Evolutionary conservation across 1,140 invertebrate species (phyloP), one percentile per base, ranked within the genome.

Genomic region (Aphelinus atriplicis): DNA sequence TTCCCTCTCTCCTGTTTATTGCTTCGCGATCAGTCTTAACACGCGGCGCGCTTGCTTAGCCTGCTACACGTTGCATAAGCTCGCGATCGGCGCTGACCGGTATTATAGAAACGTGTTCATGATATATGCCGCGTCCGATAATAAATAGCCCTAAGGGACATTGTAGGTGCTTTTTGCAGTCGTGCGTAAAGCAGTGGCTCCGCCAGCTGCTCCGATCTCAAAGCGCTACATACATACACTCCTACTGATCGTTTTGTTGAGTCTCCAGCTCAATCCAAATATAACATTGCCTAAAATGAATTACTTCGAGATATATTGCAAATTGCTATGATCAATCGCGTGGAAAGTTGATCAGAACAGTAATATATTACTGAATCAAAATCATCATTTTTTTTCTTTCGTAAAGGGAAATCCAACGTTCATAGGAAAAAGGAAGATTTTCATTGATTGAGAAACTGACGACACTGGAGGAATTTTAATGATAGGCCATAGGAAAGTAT

Each of bases 91-190:
- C 2, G 4, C 42, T 51, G 65, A 72, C 71, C 62, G 62, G 62
- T 72, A 72, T 65, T 65, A 57, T 58, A 72, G 62, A 65, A 72
- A 65, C 53, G 26, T n/a, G 55, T 55, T 48, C 26, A 57, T 58
- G 53, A 57, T 57, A 64, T 65, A 57, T 47, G 55, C 71, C 5
- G 45, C 43, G 50, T 43, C 10, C 10, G n/a, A 58, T 72, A 72
- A 65, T 58, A 51, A 72, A 72, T 65, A 57, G 45, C 71, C 62
- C 55, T 51, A 58, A 72, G 50, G 45, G 46, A 72, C 46, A 72
- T 65, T 72, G 53, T 63, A 65, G 2, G 9, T 2, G 50, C 50
- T 65, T 65, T 65, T 72, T 72, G 7, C 26, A 48, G 43, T 55
- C 55, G 50, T 55, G 51, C 64, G 43, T 65, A 66, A 66, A 56